phyloP scores from a whole-genome alignment of 1,140 invertebrate species.

The Wasmannia auropunctata region DNA sequence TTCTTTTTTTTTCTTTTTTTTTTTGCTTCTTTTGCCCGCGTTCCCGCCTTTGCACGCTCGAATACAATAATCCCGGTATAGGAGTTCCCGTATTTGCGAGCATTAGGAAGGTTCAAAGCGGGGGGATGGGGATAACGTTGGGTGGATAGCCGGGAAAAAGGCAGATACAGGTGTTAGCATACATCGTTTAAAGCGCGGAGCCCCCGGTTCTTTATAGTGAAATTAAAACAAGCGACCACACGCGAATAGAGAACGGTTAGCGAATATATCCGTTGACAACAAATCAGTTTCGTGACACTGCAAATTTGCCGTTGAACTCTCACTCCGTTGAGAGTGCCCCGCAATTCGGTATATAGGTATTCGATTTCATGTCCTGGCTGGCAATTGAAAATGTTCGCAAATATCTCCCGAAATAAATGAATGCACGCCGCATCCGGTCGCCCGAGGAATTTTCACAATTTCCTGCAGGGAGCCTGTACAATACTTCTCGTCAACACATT shows the following conservation, averaged over 20 bases:
- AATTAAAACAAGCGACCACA: constrained; percentile 73
- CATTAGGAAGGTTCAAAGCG: constrained; percentile 45
- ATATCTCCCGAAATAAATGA: constrained; percentile 36
- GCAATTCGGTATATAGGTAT: not conserved
- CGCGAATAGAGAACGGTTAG: constrained; percentile 56
- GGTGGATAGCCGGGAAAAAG: not conserved
- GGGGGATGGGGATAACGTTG: not conserved
- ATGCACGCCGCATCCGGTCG: not conserved
- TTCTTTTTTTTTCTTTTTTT: too few species aligned
- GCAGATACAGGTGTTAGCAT: constrained; percentile 67
- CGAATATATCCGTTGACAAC: constrained; percentile 34
- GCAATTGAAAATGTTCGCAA: constrained; percentile 12
- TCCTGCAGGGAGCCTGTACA: constrained; percentile 2
- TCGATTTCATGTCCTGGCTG: not conserved
- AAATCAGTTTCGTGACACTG: constrained; percentile 15
- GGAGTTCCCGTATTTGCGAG: constrained; percentile 66
- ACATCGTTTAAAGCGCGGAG: constrained; percentile 73
- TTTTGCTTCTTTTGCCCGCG: constrained; percentile 33
- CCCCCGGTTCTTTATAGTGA: constrained; percentile 69
- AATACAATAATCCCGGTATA: constrained; percentile 70
- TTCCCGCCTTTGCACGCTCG: constrained; percentile 40
- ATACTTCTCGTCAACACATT: constrained; percentile 34
- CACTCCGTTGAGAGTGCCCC: not conserved
- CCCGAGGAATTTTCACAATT: constrained; percentile 38
- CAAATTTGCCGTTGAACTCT: not conserved